phyloP scores from a whole-genome alignment of 2,888 invertebrate genomes.

The Platypus cylindrus region DNA sequence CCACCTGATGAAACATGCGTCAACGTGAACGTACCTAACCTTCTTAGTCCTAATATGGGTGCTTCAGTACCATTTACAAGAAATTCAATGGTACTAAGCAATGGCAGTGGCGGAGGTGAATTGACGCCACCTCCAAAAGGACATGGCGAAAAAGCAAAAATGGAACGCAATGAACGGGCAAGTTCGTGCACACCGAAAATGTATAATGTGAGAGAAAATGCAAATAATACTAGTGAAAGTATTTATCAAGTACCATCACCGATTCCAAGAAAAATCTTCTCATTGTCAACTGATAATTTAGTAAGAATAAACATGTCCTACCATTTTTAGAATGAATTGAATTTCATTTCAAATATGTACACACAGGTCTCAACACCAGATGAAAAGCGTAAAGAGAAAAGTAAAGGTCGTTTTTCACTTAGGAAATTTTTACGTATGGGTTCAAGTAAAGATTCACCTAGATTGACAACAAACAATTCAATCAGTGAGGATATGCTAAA shows the following conservation, averaged over 20 bases:
- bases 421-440: conserved; percentile 75
- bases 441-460: conserved; percentile 55
- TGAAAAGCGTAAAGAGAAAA: conserved; percentile 51
- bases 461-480: conserved; percentile 36
- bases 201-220: conserved; percentile 36
- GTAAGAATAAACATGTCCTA: not conserved
- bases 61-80: conserved; percentile 41
- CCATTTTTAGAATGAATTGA: not conserved
- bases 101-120: too few species aligned
- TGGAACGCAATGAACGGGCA: conserved; percentile 50
- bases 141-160: conserved; percentile 67
- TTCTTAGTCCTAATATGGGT: not conserved
- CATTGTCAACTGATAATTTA: conserved; percentile 64
- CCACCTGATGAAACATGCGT: conserved; percentile 50
- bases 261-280: conserved; percentile 55
- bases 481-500: conserved; percentile 13
- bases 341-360: too few species aligned
- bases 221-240: conserved; percentile 5
- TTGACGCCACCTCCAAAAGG: conserved; percentile 33
- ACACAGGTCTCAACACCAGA: conserved; percentile 23
- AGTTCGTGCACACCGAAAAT: conserved; percentile 50
- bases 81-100: conserved; percentile 40
- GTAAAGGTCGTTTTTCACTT: conserved; percentile 65
- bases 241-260: conserved; percentile 44
- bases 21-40: not conserved